Evolutionary conservation across 2,113 vertebrate genomes (phyloP).

Genomic region (Heteronetta atricapilla): DNA sequence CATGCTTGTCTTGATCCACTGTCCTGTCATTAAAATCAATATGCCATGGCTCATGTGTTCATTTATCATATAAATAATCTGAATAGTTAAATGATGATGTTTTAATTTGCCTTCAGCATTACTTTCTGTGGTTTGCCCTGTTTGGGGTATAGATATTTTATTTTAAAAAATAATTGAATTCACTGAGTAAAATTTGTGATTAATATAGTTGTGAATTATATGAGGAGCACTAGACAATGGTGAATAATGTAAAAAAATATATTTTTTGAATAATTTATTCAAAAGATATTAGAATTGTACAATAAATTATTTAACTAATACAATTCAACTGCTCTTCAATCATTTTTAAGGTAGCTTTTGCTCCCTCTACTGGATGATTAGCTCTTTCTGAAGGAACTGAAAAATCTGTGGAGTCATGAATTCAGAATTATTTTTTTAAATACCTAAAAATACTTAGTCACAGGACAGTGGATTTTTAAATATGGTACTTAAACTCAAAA

Average conservation of each 20-base stretch:
- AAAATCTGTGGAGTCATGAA: not conserved
- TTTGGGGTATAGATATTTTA: not conserved
- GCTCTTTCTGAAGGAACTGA: not conserved
- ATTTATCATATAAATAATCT: not conserved
- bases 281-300: slow-evolving; percentile 39
- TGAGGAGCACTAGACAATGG: slow-evolving; percentile 19
- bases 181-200: slow-evolving; percentile 42
- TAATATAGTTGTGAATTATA: slow-evolving; percentile 57
- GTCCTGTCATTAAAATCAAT: not conserved
- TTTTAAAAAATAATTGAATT: slow-evolving; percentile 46
- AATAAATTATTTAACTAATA: slow-evolving; percentile 59
- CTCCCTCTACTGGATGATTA: slow-evolving; percentile 64
- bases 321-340: not conserved
- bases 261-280: slow-evolving; percentile 70
- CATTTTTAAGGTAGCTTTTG: slow-evolving; percentile 21
- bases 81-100: not conserved
- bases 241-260: slow-evolving; percentile 65
- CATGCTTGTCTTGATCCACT: not conserved
- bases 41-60: not conserved
- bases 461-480: not conserved
- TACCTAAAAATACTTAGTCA: not conserved
- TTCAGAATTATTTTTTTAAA: not conserved
- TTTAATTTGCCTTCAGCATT: not conserved
- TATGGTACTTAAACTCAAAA: not conserved
- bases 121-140: not conserved